Evolutionary conservation across 1,140 invertebrate genomes (phyloP), one percentile per base, ranked within the genome.

Genomic region (Mercenaria mercenaria): DNA sequence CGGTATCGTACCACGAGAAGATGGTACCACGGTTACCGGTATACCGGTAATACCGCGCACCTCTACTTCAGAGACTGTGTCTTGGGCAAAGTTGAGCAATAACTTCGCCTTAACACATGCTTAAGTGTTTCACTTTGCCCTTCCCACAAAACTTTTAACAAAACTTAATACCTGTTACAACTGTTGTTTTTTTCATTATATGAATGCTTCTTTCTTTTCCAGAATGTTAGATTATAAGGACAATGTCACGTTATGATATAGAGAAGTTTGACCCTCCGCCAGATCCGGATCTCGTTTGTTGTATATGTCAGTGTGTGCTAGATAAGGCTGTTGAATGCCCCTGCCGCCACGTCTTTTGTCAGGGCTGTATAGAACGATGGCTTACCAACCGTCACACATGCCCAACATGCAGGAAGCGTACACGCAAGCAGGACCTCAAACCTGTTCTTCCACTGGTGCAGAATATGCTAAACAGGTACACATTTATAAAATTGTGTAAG

Each of bases 311-410:
- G 84, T 93, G 92, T 93, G 94, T 95, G 15, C 89, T 95, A 29
- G 92, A 94, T 52, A 84, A 91, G 26, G 93, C 95, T 18, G 89
- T 93, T 67, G 94, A 94, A 74, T 93, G 93, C 64, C 93, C 92
- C 23, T 95, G 95, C 90, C 92, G 93, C 11, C 95, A 95, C 91
- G 94, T 95, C 0, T 95, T 95, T 85, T 95, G 95, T 91, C 91
- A 91, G 47, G 64, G 90, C 10, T 95, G 95, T 74, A 95, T 95
- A 41, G 89, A 91, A 69, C 92, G 89, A 0, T 95, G 94, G 92
- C 90, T 95, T 0, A 74, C 69, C 0, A 91, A 90, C 29, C 83
- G 91, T 67, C 69, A 72, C n/a, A 94, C 91, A 37, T 95, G 95
- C 89, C 95, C 95, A 77, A 92, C 93, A 23, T 95, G 95, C 77